A percentile compares a stretch with the other conserved stretches of the same genome.
Evolutionary conservation across 2,797 vertebrate genomes (phyloP).

Genomic region (Potorous gilbertii): DNA sequence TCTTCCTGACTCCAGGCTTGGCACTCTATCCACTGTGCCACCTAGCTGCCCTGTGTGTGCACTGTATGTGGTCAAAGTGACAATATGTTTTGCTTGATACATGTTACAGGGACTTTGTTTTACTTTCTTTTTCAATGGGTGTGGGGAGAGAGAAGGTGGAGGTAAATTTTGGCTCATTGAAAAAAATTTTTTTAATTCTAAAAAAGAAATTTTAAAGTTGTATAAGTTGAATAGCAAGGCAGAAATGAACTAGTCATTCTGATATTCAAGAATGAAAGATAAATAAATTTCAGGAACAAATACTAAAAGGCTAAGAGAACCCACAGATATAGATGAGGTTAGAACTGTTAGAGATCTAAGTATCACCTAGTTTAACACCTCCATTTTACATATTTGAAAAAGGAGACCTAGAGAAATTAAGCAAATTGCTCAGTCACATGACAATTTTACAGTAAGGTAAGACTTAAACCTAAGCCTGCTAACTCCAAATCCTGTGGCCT

Average conservation of each 20-base stretch:
- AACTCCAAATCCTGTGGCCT: neutral
- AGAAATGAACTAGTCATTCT: neutral
- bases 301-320: neutral
- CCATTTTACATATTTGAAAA: neutral
- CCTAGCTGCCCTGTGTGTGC: neutral
- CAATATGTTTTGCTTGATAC: neutral
- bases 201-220: neutral
- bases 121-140: neutral
- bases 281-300: neutral
- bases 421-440: neutral
- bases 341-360: neutral
- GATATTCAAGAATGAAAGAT: neutral
- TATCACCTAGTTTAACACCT: neutral
- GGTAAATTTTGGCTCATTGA: neutral
- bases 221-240: neutral
- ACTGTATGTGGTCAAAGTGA: neutral
- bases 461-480: neutral
- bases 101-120: neutral
- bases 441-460: neutral
- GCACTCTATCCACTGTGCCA: neutral
- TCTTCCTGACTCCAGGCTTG: neutral
- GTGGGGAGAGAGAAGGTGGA: neutral
- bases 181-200: neutral
- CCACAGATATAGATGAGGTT: neutral
- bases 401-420: neutral